Evolutionary conservation across 35 echinoderm and acorn worm genomes (phyloP), one percentile per base, ranked within the genome.

Genomic region (Stichopus chloronotus): DNA sequence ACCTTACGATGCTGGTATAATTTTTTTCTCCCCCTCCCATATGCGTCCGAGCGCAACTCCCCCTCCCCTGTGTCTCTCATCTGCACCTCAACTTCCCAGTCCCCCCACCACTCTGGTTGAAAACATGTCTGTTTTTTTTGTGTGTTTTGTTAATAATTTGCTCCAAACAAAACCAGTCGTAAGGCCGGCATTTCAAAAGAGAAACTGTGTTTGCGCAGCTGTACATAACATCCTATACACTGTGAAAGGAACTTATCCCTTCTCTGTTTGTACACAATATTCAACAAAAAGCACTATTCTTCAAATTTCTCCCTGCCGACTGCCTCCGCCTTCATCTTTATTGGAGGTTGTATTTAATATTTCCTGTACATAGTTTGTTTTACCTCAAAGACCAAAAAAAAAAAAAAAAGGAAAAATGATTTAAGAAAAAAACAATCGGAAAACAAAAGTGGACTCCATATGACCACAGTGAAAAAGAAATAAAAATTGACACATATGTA

Each of bases 121-220:
- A n/a, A 74, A 16, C 69, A 3, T 43, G 30, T n/a, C n/a, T n/a
- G 30, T 43, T 43, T 43, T 43, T 43, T 43, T n/a, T n/a, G n/a
- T 43, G 30, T 43, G 30, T 43, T 43, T 43, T 43, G 30, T 74
- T 20, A 74, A 82, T 52, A 30, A 85, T 20, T 20, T 24, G 54
- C 79, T 82, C 55, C 55, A 85, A 58, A 58, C 57, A 58, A 85
- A 58, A 81, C 11, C 7, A 85, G 30, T 43, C 3, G 55, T 85
- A 85, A 85, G 82, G 82, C 82, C 58, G 82, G 82, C 56, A 55
- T 85, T 85, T 60, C 82, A 7, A 85, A 85, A 85, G 82, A 85
- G 82, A 85, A 85, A 85, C 82, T 20, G 58, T 85, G n/a, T 71
- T 78, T 78, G 76, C 55, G 58, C 82, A 56, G 82, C 55, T 58